Conservation (phyloP, 2,888 invertebrate species). For the Lacanobia oleracea region DNA sequence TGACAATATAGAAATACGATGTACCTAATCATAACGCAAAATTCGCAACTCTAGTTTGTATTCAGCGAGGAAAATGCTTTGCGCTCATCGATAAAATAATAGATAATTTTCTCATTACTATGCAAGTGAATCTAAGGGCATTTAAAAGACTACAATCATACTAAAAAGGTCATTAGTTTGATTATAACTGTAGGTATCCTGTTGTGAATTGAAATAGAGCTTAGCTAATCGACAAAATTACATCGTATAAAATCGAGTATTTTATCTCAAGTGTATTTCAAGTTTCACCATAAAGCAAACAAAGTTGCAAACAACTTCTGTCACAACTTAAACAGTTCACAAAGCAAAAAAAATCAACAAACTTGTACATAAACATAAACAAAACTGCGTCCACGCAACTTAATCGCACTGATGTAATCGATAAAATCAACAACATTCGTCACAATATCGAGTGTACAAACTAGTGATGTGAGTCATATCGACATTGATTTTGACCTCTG, state of each 20-base stretch:
- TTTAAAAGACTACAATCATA: not conserved
- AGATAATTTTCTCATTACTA: too few species aligned
- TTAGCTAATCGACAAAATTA: too few species aligned
- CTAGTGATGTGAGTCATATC: conserved; percentile 59
- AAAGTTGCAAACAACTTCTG: conserved; percentile 3
- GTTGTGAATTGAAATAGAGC: not conserved
- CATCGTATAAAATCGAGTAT: not conserved
- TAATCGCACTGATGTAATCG: conserved; percentile 63
- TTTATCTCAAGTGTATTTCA: conserved; percentile 3
- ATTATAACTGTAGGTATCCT: not conserved
- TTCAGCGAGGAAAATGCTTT: too few species aligned
- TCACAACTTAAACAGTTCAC: not conserved
- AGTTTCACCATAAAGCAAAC: not conserved
- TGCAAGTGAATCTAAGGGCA: too few species aligned
- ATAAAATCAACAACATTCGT: conserved; percentile 55
- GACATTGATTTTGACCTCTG: conserved; percentile 67
- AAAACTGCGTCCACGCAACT: conserved; percentile 18
- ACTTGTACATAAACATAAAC: conserved; percentile 22
- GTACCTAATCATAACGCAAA: too few species aligned
- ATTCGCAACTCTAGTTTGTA: too few species aligned
- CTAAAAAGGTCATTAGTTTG: not conserved
- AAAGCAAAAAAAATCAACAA: not conserved
- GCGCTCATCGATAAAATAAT: too few species aligned
- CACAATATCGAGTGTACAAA: conserved; percentile 40
- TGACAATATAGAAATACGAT: too few species aligned